Evolutionary conservation across 2,888 invertebrate species (phyloP), one percentile per base, ranked within the genome.

Genomic region (Hermodice carunculata): DNA sequence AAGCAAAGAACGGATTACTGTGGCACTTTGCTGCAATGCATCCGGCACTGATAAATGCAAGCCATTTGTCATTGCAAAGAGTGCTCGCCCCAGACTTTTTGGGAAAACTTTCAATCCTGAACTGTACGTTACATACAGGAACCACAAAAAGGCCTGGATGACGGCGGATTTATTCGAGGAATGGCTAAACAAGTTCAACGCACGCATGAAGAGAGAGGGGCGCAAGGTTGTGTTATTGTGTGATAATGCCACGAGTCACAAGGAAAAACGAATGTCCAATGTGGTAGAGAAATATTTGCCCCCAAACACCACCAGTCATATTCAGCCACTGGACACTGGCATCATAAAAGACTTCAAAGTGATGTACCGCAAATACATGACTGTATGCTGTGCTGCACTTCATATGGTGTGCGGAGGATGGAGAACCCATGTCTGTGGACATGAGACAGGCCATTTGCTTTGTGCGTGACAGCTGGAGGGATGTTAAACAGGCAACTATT

Each of bases 61-160:
- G 24, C 70, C 70, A n/a, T 57, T 70, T 17, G 69, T 72, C n/a
- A 73, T 73, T 29, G 42, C 32, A 19, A 59, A 62, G 24, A 8
- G 34, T 3, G 57, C 37, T 2, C 43, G 31, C n/a, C 62, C 56
- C 1, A 8, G 49, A 5, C 57, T 31, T 57, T 53, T 61, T 34
- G 61, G 66, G 28, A 69, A 67, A 24, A 58, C 37, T 2, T 67
- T 58, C 44, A 58, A 69, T 42, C 61, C 63, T 22, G 26, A 48
- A 0, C 14, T 59, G n/a, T 61, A 58, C 42, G 62, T 62, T 24
- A 17, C 22, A 11, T 70, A 63, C 40, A 29, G 29, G 5, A 28
- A 5, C 44, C 48, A 60, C 43, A 73, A 59, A 28, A 74, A 74
- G 46, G 70, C 72, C 19, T 74, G 70, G 70, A 73, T 74, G 72